phyloP scores from a whole-genome alignment of 2,797 vertebrate genomes.

The Sorex maritimensis region DNA sequence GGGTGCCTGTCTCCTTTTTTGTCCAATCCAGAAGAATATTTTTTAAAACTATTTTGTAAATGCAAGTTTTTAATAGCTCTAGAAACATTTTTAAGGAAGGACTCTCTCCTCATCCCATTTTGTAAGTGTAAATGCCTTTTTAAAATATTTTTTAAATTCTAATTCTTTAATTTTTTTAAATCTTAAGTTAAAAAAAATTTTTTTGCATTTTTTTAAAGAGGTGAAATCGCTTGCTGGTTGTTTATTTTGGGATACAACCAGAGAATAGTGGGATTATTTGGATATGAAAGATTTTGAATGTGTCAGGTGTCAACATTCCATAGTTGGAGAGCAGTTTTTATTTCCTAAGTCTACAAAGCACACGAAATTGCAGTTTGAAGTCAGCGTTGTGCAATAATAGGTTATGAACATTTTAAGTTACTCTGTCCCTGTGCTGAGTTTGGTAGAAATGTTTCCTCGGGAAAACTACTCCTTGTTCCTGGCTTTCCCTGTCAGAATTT shows the following conservation, averaged over 20 bases:
- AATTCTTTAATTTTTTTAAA: no score
- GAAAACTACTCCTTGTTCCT: slow-evolving; percentile 88
- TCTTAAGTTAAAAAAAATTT: no score
- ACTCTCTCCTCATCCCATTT: slow-evolving; percentile 85
- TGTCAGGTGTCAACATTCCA: slow-evolving; percentile 53
- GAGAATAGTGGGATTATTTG: slow-evolving; percentile 85
- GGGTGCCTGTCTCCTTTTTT: slow-evolving; percentile 86
- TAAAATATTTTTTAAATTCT: no score
- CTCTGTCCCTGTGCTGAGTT: slow-evolving; percentile 83
- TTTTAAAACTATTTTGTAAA: no score
- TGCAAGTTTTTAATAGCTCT: no score
- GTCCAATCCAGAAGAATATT: no score
- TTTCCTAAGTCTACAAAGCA: slow-evolving; percentile 85
- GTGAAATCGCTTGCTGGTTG: slow-evolving; percentile 89
- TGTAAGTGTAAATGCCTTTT: slow-evolving; percentile 91
- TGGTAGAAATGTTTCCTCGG: slow-evolving; percentile 88
- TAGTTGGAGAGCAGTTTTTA: slow-evolving; percentile 88
- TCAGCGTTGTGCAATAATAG: slow-evolving; percentile 88
- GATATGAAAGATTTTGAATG: slow-evolving; percentile 77
- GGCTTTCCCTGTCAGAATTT: slow-evolving; percentile 90
- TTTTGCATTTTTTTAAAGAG: slow-evolving; percentile 88
- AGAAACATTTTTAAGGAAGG: no score
- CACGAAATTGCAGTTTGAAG: slow-evolving; percentile 73
- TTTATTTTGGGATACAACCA: slow-evolving; percentile 90
- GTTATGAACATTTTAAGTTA: slow-evolving; percentile 90